Conservation (phyloP, 2,113 vertebrate species). For the Hucho hucho region DNA sequence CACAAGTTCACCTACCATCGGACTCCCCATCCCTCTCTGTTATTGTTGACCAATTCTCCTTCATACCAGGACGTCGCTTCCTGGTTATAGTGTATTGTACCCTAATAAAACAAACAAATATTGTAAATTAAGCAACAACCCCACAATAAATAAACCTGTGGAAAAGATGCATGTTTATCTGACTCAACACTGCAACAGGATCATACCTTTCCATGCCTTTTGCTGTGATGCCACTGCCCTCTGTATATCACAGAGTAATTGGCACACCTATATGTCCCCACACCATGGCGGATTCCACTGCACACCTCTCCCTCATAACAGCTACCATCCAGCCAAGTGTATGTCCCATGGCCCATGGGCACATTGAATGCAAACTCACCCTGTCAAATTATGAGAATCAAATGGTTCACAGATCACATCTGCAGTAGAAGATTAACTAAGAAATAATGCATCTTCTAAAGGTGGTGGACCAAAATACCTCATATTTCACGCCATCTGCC, state of each 20-base stretch:
- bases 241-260: constrained; percentile 68
- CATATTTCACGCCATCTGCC: constrained; percentile 82
- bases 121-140: background rate
- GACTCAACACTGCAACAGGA: background rate
- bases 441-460: background rate
- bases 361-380: constrained; percentile 81
- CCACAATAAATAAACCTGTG: no score
- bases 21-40: constrained; percentile 82
- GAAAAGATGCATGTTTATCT: background rate
- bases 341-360: constrained; percentile 75
- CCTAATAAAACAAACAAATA: constrained; percentile 69
- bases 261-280: constrained; percentile 76
- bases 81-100: constrained; percentile 79
- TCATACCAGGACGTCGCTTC: constrained; percentile 85
- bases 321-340: constrained; percentile 84
- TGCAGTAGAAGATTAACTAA: background rate
- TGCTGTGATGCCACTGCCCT: constrained; percentile 83
- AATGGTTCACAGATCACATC: background rate
- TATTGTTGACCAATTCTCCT: constrained; percentile 85
- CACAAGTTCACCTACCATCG: constrained; percentile 75
- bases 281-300: constrained; percentile 79
- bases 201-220: constrained; percentile 85
- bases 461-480: constrained; percentile 71
- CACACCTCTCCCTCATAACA: constrained; percentile 80
- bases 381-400: constrained; percentile 61